These are phyloP conservation scores for Corvus hawaiiensis DNA, from an alignment of 2,113 vertebrate genomes.

Conservation along the genomic window DNA sequence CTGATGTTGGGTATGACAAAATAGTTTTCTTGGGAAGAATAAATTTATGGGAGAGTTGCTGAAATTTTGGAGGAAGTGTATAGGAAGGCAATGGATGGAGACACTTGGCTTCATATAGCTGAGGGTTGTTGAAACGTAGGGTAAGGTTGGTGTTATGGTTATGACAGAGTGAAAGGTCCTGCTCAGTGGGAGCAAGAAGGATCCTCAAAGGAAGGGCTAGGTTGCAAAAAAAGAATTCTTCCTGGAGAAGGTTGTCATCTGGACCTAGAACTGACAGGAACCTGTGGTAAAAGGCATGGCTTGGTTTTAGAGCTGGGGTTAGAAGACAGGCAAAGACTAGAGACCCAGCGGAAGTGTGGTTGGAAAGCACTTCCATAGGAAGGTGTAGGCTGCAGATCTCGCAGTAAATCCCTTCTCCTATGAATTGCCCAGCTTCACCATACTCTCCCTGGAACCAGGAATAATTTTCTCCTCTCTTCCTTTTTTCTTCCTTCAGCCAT, in stretches of 20 bases:
- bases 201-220: neutral
- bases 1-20: neutral
- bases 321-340: neutral
- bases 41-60: neutral
- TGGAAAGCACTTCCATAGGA: neutral
- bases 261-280: too few species aligned
- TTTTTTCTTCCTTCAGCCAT: neutral
- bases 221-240: neutral
- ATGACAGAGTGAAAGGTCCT: neutral
- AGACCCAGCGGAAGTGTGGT: neutral
- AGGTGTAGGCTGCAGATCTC: neutral
- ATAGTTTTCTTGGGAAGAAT: neutral
- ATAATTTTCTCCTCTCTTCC: neutral
- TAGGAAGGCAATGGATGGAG: neutral
- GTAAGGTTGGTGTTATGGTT: neutral
- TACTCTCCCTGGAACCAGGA: neutral
- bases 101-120: neutral
- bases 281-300: neutral
- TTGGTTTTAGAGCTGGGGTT: neutral
- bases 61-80: neutral
- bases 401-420: neutral
- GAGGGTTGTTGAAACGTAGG: rapidly evolving
- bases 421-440: neutral
- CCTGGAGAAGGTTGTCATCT: neutral
- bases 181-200: neutral